These are phyloP conservation scores for Seira ritae DNA, from an alignment of 2,888 invertebrate species.

Conservation along the genomic window DNA sequence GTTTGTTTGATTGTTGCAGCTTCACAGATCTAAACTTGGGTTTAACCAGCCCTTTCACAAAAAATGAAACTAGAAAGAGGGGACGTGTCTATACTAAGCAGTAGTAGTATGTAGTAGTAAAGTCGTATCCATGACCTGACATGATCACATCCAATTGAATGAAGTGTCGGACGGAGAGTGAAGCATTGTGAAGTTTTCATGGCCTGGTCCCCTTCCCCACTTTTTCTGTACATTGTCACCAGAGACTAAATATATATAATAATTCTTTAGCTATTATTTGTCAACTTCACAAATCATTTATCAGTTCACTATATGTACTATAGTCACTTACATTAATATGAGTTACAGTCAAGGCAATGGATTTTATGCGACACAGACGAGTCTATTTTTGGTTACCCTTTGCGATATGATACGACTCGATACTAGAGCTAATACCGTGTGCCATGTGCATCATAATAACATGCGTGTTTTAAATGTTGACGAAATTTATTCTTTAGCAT, in stretches of 20 bases:
- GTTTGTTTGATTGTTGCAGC: no score
- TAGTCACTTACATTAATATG: no score
- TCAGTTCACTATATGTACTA: no score
- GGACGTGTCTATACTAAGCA: no score
- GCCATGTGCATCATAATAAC: not conserved
- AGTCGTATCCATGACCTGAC: conserved; percentile 41
- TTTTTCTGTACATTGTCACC: conserved; percentile 9
- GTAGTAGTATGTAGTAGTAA: conserved; percentile 11
- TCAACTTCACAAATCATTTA: conserved; percentile 1
- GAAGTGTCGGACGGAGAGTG: not conserved
- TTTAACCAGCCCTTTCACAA: no score
- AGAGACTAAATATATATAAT: no score
- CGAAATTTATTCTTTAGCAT: not conserved
- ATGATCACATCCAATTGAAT: not conserved
- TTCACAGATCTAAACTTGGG: no score
- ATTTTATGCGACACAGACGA: conserved; percentile 8
- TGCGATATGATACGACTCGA: not conserved
- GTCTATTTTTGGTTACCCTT: conserved; percentile 30
- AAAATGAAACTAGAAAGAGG: no score
- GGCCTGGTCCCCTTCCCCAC: conserved; percentile 56
- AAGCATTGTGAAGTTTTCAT: conserved; percentile 8
- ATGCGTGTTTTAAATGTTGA: not conserved
- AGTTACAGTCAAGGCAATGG: no score
- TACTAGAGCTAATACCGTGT: not conserved
- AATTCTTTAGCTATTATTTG: not conserved